Percentiles rank a stretch among this genome's conserved stretches.
phyloP scores from a whole-genome alignment of 2,888 invertebrate species.

The Eupithecia tripunctaria region DNA sequence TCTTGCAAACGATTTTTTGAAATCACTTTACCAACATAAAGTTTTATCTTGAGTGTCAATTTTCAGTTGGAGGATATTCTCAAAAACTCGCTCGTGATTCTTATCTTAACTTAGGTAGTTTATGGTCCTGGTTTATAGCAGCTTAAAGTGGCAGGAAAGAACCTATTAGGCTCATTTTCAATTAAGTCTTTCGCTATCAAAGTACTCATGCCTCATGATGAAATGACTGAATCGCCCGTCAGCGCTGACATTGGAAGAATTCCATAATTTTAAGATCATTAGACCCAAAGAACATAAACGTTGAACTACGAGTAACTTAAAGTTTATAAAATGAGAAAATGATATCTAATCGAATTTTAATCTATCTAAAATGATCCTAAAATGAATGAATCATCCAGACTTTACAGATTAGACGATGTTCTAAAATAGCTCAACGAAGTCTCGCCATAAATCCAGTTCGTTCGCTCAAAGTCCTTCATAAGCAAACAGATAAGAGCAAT shows the following conservation, averaged over 20 bases:
- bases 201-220: neutral
- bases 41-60: constrained; percentile 27
- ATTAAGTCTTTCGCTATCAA: neutral
- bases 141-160: neutral
- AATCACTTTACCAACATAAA: constrained; percentile 29
- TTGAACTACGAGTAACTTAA: neutral
- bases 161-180: neutral
- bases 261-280: neutral
- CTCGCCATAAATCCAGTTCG: constrained; percentile 15
- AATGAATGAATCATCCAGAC: constrained; percentile 13
- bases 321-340: neutral
- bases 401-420: neutral
- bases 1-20: constrained; percentile 34
- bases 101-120: constrained; percentile 9
- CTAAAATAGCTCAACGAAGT: neutral
- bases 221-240: neutral
- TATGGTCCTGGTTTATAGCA: constrained; percentile 4
- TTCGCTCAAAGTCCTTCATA: constrained; percentile 43
- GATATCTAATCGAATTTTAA: constrained; percentile 18
- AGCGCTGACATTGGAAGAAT: neutral
- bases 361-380: constrained; percentile 19
- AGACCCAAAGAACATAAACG: neutral
- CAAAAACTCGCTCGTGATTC: constrained; percentile 21
- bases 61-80: constrained; percentile 22
- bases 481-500: constrained; percentile 49